Evolutionary conservation across 2,797 vertebrate genomes (phyloP), one percentile per base, ranked within the genome.

Genomic region (Vultur gryphus): DNA sequence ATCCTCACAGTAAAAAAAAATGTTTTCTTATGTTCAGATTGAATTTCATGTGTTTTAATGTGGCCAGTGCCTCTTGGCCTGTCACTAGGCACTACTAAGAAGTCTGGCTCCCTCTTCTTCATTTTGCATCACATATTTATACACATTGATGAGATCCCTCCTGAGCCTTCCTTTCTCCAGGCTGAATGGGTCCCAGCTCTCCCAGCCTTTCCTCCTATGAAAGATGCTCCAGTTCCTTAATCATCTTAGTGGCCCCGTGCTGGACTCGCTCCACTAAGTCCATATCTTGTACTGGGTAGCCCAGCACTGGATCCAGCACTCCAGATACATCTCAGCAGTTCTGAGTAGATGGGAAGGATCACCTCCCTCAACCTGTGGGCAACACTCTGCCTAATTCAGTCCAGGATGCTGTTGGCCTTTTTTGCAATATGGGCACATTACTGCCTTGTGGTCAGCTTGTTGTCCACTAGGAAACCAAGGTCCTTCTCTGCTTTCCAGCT

Each of bases 351-450:
- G 12, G 19, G 55, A 59, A 37, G 33, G 33, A n/a, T 77, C 39
- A 20, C 19, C 9, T 46, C 39, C 18, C 19, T 73, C 0, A 0
- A 25, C 7, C 58, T 64, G 15, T 1, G 3, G 21, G 37, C 31
- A 57, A 6, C 37, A 11, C 25, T 48, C 43, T 39, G 41, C 81
- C 64, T 19, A 8, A 37, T 65, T 64, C 43, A 57, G 44, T 29
- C 11, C 35, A 37, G 18, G 31, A 51, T 72, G 26, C 51, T 43
- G 35, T 46, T 77, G 54, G 28, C 13, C 39, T 69, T 35, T 66
- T 69, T 54, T 54, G 18, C 20, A 41, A 10, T 16, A 39, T 0
- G 2, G 41, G 35, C n/a, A 20, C 4, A 7, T 52, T 33, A 13
- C 46, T 52, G 73, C 23, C 29, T 77, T 19, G 16, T 29, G 48